Conservation (phyloP, 92 coral and sea anemone genomes). For the Zoanthus sociatus region DNA sequence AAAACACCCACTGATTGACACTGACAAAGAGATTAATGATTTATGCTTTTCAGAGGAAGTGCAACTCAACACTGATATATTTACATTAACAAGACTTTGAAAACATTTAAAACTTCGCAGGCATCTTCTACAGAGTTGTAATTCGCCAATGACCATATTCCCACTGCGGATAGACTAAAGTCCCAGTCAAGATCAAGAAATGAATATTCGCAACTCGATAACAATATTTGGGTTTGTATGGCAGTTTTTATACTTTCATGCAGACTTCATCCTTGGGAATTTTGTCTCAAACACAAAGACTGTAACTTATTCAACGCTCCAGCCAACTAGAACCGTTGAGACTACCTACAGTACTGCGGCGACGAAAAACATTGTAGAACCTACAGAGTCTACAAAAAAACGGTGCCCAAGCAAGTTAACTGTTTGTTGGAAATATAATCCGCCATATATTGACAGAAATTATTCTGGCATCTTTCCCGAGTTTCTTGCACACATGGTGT, state of each 20-base stretch:
- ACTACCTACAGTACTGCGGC: background rate
- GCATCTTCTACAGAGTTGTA: background rate
- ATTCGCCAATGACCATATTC: background rate
- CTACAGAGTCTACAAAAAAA: background rate
- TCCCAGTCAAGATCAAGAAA: background rate
- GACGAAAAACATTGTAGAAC: background rate
- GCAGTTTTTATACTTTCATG: background rate
- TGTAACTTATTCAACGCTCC: background rate
- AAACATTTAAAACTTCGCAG: background rate
- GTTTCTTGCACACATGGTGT: conserved; percentile 30
- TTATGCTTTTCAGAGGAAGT: background rate
- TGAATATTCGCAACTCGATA: conserved; percentile 1
- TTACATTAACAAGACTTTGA: background rate
- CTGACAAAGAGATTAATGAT: background rate
- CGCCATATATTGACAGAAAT: conserved; percentile 24
- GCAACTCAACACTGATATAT: background rate
- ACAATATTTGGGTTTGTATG: background rate
- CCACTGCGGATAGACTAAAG: background rate
- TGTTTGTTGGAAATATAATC: conserved; percentile 37
- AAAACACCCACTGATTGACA: background rate
- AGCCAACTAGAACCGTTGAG: background rate
- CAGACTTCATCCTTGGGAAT: background rate
- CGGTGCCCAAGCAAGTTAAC: conserved; percentile 11
- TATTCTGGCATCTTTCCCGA: conserved; percentile 34
- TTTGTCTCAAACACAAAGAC: background rate